Percentiles rank a stretch among this genome's conserved stretches.
These are phyloP conservation scores for Notothenia coriiceps DNA, from an alignment of 2,113 vertebrate genomes.

Conservation along the genomic window DNA sequence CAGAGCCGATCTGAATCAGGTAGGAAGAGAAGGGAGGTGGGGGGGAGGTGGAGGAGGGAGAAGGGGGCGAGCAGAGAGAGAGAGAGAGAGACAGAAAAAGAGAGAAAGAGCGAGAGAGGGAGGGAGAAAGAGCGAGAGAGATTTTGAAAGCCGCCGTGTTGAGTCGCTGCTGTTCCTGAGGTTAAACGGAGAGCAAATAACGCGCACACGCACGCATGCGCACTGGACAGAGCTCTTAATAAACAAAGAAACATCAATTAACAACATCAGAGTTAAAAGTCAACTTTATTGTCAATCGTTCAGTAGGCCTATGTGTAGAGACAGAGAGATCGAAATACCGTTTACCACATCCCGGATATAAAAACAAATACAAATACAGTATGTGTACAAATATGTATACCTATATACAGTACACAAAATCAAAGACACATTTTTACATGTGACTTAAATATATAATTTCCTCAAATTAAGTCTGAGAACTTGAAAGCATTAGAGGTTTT, in stretches of 20 bases:
- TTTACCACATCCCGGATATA: too few species aligned
- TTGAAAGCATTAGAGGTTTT: not conserved
- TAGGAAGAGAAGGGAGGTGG: slow-evolving; percentile 53
- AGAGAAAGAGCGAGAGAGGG: not conserved
- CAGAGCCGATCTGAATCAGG: slow-evolving; percentile 76
- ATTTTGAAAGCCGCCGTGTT: slow-evolving; percentile 45
- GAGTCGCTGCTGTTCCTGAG: slow-evolving; percentile 44
- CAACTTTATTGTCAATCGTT: too few species aligned
- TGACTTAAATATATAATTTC: too few species aligned
- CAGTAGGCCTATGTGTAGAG: too few species aligned
- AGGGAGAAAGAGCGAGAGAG: slow-evolving; percentile 34
- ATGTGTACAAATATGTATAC: too few species aligned
- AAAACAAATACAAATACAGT: too few species aligned
- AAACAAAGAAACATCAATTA: not conserved
- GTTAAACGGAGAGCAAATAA: slow-evolving; percentile 70
- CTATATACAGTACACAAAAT: too few species aligned
- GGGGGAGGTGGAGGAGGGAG: not conserved
- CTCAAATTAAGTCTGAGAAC: not conserved
- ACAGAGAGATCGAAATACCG: too few species aligned
- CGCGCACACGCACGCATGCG: slow-evolving; percentile 31
- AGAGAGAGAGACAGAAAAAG: not conserved
- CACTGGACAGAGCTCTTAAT: not conserved
- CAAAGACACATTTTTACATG: too few species aligned
- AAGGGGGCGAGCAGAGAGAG: not conserved
- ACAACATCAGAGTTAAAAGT: not conserved